Percentiles rank a stretch among this genome's conserved stretches.
Evolutionary conservation across 1,140 invertebrate species (phyloP).

Genomic region (Formica exsecta): DNA sequence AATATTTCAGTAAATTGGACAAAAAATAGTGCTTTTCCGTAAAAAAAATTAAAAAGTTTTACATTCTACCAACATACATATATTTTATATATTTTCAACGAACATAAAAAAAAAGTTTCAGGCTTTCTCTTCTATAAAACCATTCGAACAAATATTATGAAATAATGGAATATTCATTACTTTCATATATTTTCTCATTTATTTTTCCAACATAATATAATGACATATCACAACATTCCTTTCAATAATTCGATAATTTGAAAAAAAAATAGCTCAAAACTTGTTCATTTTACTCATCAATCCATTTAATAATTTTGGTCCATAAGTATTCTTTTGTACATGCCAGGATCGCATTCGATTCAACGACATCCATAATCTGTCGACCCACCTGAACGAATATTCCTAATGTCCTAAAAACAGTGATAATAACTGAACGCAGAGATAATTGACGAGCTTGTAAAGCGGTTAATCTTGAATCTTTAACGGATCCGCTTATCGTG

Average conservation of each 20-base stretch:
- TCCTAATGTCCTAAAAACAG: conserved; percentile 12
- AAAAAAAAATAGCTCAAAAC: background rate
- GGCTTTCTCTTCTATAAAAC: background rate
- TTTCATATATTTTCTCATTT: background rate
- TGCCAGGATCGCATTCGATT: conserved; percentile 47
- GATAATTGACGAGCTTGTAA: background rate
- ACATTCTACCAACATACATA: background rate
- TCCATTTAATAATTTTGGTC: conserved; percentile 61
- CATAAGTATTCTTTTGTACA: conserved; percentile 71
- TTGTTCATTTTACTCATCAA: conserved; percentile 23
- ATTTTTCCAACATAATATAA: background rate
- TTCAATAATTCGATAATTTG: background rate
- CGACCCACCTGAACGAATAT: conserved; percentile 53
- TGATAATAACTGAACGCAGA: background rate
- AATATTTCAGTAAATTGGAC: background rate
- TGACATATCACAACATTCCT: too few relatives aligned
- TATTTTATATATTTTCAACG: background rate
- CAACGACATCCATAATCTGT: conserved; percentile 52
- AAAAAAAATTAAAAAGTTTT: background rate
- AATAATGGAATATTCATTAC: background rate
- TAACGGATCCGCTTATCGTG: background rate
- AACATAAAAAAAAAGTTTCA: conserved; percentile 11
- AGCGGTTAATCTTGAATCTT: conserved; percentile 23
- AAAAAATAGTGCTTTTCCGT: background rate
- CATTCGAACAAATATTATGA: background rate